Evolutionary conservation across 2,888 invertebrate genomes (phyloP).

Genomic region (Tenthredo mesomela): DNA sequence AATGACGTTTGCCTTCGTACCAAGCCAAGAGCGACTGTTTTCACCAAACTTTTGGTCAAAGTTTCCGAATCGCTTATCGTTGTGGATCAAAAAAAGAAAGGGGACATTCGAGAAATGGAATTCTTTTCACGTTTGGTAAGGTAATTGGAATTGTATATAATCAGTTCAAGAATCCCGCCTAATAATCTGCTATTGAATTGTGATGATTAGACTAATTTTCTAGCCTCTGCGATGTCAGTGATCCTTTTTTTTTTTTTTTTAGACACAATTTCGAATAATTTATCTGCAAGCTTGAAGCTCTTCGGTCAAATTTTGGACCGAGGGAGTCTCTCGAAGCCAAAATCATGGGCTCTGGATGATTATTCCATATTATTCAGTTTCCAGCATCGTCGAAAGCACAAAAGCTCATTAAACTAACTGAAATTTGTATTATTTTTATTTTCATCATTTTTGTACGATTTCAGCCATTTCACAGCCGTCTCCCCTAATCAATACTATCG

Average conservation of each 20-base stretch:
- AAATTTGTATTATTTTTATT: not conserved
- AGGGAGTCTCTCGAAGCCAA: not conserved
- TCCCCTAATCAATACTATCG: not conserved
- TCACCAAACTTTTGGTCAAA: not conserved
- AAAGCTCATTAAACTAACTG: not conserved
- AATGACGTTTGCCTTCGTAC: not conserved
- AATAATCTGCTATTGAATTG: not conserved
- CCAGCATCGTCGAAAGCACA: not conserved
- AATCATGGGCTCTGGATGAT: not conserved
- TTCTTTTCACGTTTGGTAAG: not conserved
- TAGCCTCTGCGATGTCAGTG: not conserved
- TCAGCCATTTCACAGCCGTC: not conserved
- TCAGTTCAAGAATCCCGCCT: not conserved
- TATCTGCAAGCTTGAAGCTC: not conserved
- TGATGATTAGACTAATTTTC: not conserved
- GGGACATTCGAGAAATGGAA: not conserved
- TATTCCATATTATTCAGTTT: not conserved
- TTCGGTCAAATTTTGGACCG: not conserved
- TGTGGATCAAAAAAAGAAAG: not conserved
- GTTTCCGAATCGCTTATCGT: not conserved
- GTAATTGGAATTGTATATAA: not conserved
- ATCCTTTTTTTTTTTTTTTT: not conserved
- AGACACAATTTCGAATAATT: not conserved
- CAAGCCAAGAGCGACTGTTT: not conserved
- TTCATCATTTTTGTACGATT: not conserved